Conservation (phyloP, 2,797 vertebrate genomes). For the Cichlasoma orientale region DNA sequence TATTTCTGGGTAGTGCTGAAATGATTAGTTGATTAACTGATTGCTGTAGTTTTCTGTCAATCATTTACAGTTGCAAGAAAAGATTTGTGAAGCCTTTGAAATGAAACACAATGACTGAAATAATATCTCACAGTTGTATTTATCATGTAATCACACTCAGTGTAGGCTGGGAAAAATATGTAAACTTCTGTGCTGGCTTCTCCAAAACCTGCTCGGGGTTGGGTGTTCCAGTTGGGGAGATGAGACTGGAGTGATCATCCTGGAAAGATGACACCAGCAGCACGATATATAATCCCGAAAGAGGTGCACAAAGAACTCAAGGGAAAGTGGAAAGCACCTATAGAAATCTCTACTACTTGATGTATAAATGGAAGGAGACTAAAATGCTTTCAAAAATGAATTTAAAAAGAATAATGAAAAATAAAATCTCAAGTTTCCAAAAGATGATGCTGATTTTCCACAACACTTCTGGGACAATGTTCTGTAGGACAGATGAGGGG, state of each 20-base stretch:
- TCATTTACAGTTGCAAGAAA: not conserved
- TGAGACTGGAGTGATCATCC: not conserved
- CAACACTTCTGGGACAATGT: not conserved
- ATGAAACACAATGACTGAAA: not conserved
- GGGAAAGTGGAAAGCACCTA: not conserved
- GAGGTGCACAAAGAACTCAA: not conserved
- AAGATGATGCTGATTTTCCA: not conserved
- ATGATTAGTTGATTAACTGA: not conserved
- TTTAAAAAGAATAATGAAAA: not conserved
- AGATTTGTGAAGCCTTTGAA: not conserved
- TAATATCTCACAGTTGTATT: not conserved
- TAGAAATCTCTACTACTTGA: not conserved
- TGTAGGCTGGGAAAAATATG: not conserved
- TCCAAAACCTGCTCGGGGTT: not conserved
- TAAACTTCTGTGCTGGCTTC: not conserved
- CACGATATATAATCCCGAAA: not conserved
- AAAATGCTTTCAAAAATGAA: fast-evolving
- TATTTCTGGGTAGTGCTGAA: not conserved
- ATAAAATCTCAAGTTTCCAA: not conserved
- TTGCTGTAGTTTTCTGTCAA: not conserved
- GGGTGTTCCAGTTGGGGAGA: not conserved
- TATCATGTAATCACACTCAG: not conserved
- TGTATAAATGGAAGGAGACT: not conserved
- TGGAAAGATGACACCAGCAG: not conserved
- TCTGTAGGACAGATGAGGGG: not conserved